Evolutionary conservation across 2,888 invertebrate genomes (phyloP).

Genomic region (Prosapia bicincta): DNA sequence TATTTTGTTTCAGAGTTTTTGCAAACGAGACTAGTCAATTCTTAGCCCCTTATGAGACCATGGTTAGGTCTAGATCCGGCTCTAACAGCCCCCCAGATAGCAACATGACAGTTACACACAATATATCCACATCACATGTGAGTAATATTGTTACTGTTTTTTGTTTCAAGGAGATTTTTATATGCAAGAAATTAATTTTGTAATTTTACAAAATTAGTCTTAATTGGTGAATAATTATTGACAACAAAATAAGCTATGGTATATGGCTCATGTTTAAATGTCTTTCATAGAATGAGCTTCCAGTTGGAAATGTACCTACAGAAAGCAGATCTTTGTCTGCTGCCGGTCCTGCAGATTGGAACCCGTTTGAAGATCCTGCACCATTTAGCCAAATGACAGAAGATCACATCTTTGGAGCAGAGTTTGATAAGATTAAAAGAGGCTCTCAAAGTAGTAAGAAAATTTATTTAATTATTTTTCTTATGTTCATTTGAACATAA

Average conservation of each 20-base stretch:
- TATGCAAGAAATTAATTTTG: no score
- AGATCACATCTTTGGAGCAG: conserved; percentile 77
- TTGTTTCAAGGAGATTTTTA: neutral
- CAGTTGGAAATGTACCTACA: conserved; percentile 46
- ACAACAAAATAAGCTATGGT: no score
- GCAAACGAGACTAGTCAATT: conserved; percentile 72
- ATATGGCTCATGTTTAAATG: no score
- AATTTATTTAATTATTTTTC: no score
- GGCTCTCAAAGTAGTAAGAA: conserved; percentile 69
- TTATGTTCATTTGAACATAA: no score
- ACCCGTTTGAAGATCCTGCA: conserved; percentile 72
- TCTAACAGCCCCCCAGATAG: conserved; percentile 34
- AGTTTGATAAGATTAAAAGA: conserved; percentile 75
- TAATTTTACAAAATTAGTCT: no score
- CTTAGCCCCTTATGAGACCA: conserved; percentile 67
- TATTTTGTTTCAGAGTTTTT: conserved; percentile 56
- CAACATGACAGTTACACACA: conserved; percentile 17
- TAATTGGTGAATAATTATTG: no score
- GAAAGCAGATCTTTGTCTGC: conserved; percentile 47
- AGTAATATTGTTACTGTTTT: conserved; percentile 46
- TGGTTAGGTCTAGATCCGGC: conserved; percentile 52
- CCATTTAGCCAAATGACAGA: conserved; percentile 72
- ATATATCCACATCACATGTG: conserved; percentile 49
- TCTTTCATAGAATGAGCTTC: conserved; percentile 47
- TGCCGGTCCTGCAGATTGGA: conserved; percentile 55